These are phyloP conservation scores for Ophthalmotilapia sp. DNA, from an alignment of 2,113 vertebrate genomes.

Conservation along the genomic window DNA sequence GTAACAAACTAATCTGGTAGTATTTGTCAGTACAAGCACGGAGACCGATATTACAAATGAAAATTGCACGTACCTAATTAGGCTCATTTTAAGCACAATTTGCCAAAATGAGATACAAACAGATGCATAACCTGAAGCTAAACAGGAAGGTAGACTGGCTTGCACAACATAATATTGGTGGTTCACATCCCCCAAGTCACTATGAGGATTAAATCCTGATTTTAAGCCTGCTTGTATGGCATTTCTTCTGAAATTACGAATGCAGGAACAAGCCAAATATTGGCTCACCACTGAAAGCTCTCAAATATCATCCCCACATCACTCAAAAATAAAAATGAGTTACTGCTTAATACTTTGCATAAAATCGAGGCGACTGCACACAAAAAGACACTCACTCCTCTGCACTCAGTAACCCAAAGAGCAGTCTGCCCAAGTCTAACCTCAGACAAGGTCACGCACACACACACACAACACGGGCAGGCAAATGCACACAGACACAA, in stretches of 20 bases:
- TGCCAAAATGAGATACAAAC: not conserved
- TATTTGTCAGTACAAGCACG: not conserved
- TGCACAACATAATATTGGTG: not conserved
- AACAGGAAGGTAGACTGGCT: not conserved
- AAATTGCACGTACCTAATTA: not conserved
- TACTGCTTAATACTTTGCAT: not conserved
- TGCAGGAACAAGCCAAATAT: not conserved
- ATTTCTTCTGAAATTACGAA: not conserved
- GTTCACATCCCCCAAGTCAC: not conserved
- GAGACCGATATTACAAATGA: not conserved
- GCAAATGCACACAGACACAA: not conserved
- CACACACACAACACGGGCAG: not conserved
- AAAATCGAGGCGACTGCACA: not conserved
- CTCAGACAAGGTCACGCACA: constrained; percentile 47
- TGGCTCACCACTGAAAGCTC: not conserved
- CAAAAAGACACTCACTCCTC: not conserved
- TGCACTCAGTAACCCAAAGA: not conserved
- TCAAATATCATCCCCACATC: not conserved
- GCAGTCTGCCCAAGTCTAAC: constrained; percentile 7
- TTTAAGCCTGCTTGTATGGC: not conserved
- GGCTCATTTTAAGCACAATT: not conserved
- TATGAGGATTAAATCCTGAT: not conserved
- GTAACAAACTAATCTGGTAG: not conserved
- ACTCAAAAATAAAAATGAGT: not conserved
- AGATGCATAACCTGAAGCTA: not conserved